Percentiles rank a stretch among this genome's conserved stretches.
Conservation (phyloP, 2,888 invertebrate genomes). For the Erebia epiphron region DNA sequence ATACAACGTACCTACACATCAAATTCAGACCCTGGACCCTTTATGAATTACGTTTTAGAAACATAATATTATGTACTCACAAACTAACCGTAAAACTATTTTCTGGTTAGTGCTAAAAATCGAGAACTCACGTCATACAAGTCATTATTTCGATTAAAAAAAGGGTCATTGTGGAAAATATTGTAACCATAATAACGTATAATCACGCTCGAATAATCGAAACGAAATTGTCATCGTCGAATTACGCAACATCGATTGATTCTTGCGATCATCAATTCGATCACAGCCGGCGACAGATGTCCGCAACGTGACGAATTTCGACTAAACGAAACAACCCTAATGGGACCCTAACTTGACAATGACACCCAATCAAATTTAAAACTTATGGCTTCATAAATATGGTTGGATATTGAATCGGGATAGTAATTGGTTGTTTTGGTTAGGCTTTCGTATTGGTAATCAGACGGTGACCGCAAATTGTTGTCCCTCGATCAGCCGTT, state of each 20-base stretch:
- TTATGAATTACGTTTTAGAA: too few relatives aligned
- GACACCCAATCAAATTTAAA: conserved; percentile 36
- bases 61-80: neutral
- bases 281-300: conserved; percentile 80
- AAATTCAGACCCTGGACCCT: too few relatives aligned
- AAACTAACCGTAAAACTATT: neutral
- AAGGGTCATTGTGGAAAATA: conserved; percentile 11
- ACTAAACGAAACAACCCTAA: conserved; percentile 58
- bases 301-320: conserved; percentile 81
- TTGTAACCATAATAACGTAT: conserved; percentile 55
- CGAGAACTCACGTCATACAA: neutral
- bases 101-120: neutral
- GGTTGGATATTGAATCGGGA: conserved; percentile 43
- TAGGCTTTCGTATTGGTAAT: conserved; percentile 73
- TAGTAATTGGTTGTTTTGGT: conserved; percentile 55
- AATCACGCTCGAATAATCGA: conserved; percentile 66
- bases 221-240: conserved; percentile 80
- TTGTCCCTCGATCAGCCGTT: conserved; percentile 80
- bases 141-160: neutral
- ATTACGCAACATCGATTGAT: conserved; percentile 75
- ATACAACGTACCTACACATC: too few relatives aligned
- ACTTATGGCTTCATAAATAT: conserved; percentile 38
- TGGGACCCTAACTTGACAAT: conserved; percentile 48
- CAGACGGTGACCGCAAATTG: conserved; percentile 82
- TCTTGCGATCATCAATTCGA: conserved; percentile 67